phyloP scores from a whole-genome alignment of 2,797 vertebrate genomes.

The Tragopan temminckii region DNA sequence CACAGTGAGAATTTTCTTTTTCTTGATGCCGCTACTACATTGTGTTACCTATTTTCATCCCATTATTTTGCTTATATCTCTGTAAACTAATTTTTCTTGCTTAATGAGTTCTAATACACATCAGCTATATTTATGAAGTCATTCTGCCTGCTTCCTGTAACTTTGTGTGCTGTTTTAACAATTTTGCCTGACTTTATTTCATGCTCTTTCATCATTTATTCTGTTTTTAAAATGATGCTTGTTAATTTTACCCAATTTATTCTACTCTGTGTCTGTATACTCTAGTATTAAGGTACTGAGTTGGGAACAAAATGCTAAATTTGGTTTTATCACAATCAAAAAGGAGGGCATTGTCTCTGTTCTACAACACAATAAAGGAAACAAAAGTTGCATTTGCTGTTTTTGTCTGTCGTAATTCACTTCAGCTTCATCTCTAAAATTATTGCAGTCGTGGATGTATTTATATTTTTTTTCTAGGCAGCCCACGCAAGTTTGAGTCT shows the following conservation, averaged over 20 bases:
- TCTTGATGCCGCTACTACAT: not conserved
- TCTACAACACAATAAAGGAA: not conserved
- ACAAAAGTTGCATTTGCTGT: not conserved
- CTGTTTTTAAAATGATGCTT: not conserved
- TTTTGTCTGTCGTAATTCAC: not conserved
- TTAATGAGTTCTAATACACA: not conserved
- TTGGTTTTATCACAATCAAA: not conserved
- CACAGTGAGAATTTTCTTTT: not conserved
- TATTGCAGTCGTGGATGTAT: not conserved
- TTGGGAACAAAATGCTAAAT: not conserved
- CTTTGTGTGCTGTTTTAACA: not conserved
- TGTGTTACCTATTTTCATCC: not conserved
- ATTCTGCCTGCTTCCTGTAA: not conserved
- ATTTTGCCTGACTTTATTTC: not conserved
- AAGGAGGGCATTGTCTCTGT: not conserved
- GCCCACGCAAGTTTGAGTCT: not conserved
- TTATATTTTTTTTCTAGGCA: not conserved
- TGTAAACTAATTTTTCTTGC: not conserved
- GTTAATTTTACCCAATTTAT: not conserved
- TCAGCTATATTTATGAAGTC: not conserved
- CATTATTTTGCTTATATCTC: constrained; percentile 5
- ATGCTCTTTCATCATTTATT: not conserved
- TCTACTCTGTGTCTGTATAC: not conserved
- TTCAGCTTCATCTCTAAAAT: constrained; percentile 18
- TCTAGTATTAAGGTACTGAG: not conserved